phyloP scores from a whole-genome alignment of 2,888 invertebrate species.

The Ornithoptera priamus region DNA sequence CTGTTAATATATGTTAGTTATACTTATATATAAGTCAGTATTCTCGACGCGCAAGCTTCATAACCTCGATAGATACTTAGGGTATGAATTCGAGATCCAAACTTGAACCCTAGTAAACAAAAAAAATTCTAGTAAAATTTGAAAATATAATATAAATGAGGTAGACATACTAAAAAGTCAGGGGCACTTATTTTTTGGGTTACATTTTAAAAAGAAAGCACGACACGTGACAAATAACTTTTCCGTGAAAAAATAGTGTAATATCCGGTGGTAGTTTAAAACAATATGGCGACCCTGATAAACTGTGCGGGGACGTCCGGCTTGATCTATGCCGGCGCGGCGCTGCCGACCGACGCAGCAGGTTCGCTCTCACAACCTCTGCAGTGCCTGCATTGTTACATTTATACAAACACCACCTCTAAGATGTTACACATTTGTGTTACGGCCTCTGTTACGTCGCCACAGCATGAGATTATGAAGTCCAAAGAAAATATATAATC shows the following conservation, averaged over 20 bases:
- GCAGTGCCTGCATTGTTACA: slow-evolving; percentile 12
- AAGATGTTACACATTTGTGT: neutral
- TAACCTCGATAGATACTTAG: too few relatives aligned
- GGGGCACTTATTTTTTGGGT: too few relatives aligned
- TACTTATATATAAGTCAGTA: too few relatives aligned
- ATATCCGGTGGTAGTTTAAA: slow-evolving; percentile 32
- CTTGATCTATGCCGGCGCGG: slow-evolving; percentile 58
- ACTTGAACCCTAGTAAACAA: too few relatives aligned
- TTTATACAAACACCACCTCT: slow-evolving; percentile 3
- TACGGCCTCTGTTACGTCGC: neutral
- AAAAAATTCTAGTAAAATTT: too few relatives aligned
- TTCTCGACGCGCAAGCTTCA: too few relatives aligned
- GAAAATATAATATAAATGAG: too few relatives aligned
- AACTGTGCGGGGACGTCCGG: slow-evolving; percentile 49
- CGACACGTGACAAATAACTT: neutral
- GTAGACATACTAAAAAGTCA: too few relatives aligned
- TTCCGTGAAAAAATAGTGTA: neutral
- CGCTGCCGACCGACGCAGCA: slow-evolving; percentile 14
- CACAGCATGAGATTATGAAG: too few relatives aligned
- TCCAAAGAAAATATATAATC: too few relatives aligned
- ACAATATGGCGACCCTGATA: slow-evolving; percentile 42
- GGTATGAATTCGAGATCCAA: too few relatives aligned
- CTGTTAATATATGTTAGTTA: too few relatives aligned
- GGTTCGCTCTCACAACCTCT: slow-evolving; percentile 19
- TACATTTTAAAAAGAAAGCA: neutral